Conservation (phyloP, 2,888 invertebrate genomes). For the Brachypalpus laphriformis region DNA sequence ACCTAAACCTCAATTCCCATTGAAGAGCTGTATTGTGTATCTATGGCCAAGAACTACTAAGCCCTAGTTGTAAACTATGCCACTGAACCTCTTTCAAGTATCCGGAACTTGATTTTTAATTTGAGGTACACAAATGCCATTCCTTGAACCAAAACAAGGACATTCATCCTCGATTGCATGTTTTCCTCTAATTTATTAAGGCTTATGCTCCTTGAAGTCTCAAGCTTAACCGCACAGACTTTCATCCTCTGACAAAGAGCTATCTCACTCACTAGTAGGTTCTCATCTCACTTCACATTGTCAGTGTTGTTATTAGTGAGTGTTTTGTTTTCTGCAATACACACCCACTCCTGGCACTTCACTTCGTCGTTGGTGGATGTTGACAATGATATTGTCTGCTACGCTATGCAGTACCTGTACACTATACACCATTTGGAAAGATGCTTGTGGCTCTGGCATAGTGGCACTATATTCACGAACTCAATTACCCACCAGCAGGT, state of each 20-base stretch:
- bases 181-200: background rate
- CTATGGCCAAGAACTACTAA: background rate
- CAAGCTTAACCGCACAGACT: background rate
- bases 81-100: background rate
- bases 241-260: background rate
- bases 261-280: background rate
- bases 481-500: slow-evolving; percentile 17
- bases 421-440: background rate
- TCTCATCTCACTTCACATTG: slow-evolving; percentile 22
- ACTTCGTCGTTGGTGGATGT: background rate
- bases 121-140: background rate
- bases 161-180: background rate
- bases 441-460: background rate
- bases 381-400: slow-evolving; percentile 15
- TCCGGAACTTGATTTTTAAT: background rate
- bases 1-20: background rate
- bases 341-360: background rate
- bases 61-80: background rate
- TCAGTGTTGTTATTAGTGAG: slow-evolving; percentile 5
- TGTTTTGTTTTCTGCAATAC: background rate
- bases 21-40: background rate
- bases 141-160: background rate
- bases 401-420: background rate
- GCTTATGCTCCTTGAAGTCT: background rate
- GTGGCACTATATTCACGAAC: slow-evolving; percentile 1